Conservation (phyloP, 2,797 vertebrate genomes). For the Falco novaeseelandiae region DNA sequence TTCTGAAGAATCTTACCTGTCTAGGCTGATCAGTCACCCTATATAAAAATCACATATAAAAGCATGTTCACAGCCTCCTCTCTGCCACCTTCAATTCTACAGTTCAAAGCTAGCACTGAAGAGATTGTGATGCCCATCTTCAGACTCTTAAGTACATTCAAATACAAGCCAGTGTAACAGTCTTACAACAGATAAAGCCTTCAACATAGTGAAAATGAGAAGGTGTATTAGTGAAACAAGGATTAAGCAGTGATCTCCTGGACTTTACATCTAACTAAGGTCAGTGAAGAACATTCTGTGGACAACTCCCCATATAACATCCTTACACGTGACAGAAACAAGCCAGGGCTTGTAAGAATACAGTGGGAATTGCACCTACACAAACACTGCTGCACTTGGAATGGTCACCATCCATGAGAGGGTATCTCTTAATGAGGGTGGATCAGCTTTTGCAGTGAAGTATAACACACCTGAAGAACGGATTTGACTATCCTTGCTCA, state of each 20-base stretch:
- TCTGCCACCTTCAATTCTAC: neutral
- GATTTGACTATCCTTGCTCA: neutral
- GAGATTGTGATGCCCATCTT: neutral
- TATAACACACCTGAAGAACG: neutral
- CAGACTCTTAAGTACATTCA: neutral
- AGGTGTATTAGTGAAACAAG: neutral
- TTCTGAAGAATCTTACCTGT: neutral
- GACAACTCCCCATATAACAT: neutral
- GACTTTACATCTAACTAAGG: neutral
- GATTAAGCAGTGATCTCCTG: neutral
- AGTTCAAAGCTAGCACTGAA: neutral
- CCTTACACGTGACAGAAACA: neutral
- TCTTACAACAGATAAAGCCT: neutral
- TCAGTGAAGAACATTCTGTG: neutral
- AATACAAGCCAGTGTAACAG: neutral
- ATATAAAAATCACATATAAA: neutral
- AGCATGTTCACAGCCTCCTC: neutral
- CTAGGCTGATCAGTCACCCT: neutral
- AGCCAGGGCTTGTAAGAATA: neutral
- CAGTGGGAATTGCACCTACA: neutral
- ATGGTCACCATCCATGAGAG: rapidly evolving
- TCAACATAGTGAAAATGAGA: neutral
- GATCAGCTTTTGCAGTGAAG: neutral
- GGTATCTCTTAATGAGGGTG: neutral
- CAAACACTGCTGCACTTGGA: neutral